phyloP scores from a whole-genome alignment of 2,113 vertebrate genomes.

The Leptodactylus fuscus region DNA sequence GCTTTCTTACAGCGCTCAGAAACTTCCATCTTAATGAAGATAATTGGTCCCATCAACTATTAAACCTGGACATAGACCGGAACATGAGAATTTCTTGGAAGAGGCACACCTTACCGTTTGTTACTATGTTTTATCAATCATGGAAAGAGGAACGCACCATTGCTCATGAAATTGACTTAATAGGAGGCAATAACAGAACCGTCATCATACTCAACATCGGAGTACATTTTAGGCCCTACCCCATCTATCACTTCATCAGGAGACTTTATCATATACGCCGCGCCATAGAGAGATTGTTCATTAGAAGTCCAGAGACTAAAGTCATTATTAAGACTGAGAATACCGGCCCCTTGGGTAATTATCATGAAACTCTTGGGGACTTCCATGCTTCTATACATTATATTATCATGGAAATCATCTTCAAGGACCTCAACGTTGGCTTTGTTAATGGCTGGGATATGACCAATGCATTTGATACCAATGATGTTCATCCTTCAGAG shows the following conservation, averaged over 20 bases:
- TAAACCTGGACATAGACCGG: not conserved
- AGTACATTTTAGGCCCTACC: slow-evolving; percentile 35
- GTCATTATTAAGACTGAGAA: slow-evolving; percentile 54
- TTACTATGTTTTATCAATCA: not conserved
- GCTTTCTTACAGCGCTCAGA: too few relatives aligned
- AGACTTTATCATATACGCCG: slow-evolving; percentile 23
- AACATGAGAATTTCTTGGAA: not conserved
- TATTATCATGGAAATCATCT: slow-evolving; percentile 33
- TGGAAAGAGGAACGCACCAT: slow-evolving; percentile 1
- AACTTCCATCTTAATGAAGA: not conserved
- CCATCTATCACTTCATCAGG: slow-evolving; percentile 27
- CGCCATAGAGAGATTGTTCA: slow-evolving; percentile 15
- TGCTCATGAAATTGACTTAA: slow-evolving; percentile 33
- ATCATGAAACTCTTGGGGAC: not conserved
- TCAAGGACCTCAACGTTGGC: slow-evolving; percentile 42
- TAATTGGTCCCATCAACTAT: not conserved
- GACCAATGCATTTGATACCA: not conserved
- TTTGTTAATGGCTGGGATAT: slow-evolving; percentile 56
- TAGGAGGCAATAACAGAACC: slow-evolving; percentile 1
- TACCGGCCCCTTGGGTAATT: not conserved
- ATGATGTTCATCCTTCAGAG: not conserved
- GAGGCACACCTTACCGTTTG: not conserved
- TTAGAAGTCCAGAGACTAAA: slow-evolving; percentile 9
- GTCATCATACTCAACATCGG: slow-evolving; percentile 29
- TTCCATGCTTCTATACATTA: slow-evolving; percentile 46